phyloP scores from a whole-genome alignment of 92 coral and sea anemone genomes.

The Umimayanthus kanabou region DNA sequence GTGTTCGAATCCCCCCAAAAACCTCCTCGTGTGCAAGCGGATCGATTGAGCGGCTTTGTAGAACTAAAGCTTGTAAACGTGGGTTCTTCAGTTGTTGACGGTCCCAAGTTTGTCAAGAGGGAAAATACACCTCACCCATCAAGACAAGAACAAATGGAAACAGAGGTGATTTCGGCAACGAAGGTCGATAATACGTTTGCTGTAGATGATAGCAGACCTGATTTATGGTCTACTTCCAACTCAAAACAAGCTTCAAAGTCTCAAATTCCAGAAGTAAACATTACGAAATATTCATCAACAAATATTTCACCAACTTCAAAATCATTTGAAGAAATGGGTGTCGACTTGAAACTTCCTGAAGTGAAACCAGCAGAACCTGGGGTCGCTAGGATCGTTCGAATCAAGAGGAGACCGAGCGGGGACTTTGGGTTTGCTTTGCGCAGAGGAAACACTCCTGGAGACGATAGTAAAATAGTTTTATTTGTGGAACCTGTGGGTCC shows the following conservation, averaged over 20 bases:
- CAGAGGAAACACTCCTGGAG: constrained; percentile 81
- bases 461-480: constrained; percentile 73
- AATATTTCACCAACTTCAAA: constrained; percentile 81
- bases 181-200: constrained; percentile 50
- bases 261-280: constrained; percentile 50
- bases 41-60: constrained; percentile 74
- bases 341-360: constrained; percentile 86
- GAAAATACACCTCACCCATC: constrained; percentile 31
- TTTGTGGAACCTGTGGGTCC: constrained; percentile 94
- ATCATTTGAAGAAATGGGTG: constrained; percentile 80
- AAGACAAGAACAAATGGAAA: constrained; percentile 46
- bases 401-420: constrained; percentile 85
- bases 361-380: constrained; percentile 87
- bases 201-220: constrained; percentile 56
- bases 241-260: constrained; percentile 34
- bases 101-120: constrained; percentile 23
- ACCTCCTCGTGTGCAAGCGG: constrained; percentile 78
- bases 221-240: constrained; percentile 38
- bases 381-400: constrained; percentile 73
- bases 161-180: constrained; percentile 54
- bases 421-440: constrained; percentile 97
- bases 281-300: constrained; percentile 66
- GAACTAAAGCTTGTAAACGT: constrained; percentile 76
- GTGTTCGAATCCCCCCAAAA: constrained; percentile 52
- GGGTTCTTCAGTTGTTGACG: constrained; percentile 47